phyloP scores from a whole-genome alignment of 64 coral and sea anemone genomes.

The Stylophora pistillata region DNA sequence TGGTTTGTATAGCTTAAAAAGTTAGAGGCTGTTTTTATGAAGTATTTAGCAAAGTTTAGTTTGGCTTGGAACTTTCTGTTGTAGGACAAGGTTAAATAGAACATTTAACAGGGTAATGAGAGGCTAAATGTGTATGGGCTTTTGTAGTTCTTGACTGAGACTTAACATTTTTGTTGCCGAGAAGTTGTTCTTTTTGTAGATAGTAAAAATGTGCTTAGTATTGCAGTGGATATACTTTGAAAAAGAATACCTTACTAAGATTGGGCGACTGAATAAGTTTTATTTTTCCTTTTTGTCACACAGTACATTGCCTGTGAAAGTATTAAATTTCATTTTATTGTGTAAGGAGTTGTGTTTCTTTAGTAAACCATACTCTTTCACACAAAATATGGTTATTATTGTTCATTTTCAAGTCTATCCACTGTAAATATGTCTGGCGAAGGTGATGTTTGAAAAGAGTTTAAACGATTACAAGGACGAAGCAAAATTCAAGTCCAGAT shows the following conservation, averaged over 20 bases:
- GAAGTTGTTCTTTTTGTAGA: conserved; percentile 11
- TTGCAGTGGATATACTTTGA: neutral
- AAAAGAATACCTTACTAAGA: neutral
- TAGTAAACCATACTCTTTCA: neutral
- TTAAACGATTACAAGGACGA: neutral
- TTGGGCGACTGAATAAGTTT: neutral
- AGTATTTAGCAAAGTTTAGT: conserved; percentile 35
- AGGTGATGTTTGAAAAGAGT: neutral
- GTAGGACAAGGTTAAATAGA: neutral
- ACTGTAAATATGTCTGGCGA: neutral
- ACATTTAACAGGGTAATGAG: neutral
- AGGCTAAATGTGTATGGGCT: neutral
- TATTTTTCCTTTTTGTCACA: neutral
- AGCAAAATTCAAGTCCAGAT: neutral
- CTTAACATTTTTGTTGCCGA: neutral
- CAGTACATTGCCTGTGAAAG: too few species aligned
- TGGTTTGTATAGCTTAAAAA: conserved; percentile 45
- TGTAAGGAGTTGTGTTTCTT: neutral
- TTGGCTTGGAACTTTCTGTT: conserved; percentile 11
- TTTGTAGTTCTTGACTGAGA: conserved; percentile 16
- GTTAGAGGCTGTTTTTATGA: conserved; percentile 31
- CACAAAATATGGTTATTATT: neutral
- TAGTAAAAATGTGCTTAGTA: conserved; percentile 5
- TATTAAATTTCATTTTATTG: neutral
- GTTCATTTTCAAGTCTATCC: neutral